phyloP scores from a whole-genome alignment of 1,140 invertebrate species.

The Brachionus sp. region DNA sequence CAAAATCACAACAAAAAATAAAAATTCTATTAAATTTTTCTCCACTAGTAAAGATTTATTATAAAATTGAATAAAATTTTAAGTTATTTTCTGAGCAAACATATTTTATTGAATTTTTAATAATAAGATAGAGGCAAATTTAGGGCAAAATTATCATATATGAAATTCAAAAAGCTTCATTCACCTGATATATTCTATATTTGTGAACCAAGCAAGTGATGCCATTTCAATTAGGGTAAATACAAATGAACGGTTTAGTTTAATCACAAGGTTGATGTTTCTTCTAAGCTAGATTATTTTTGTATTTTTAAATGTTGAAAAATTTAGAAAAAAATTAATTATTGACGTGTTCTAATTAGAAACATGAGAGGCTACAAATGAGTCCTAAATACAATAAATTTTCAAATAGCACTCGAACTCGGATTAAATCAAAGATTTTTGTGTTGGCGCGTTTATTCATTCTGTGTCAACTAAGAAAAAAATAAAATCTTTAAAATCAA shows the following conservation, averaged over 20 bases:
- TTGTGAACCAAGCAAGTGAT: background rate
- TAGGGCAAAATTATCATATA: background rate
- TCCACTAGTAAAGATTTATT: too few relatives aligned
- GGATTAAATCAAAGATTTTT: background rate
- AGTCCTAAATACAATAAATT: background rate
- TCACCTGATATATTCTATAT: background rate
- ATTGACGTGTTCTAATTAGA: background rate
- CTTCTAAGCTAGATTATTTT: background rate
- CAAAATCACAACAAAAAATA: too few relatives aligned
- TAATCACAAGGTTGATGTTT: too few relatives aligned
- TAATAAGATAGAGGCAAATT: background rate
- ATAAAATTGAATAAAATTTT: background rate
- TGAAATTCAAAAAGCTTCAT: background rate
- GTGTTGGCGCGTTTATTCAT: background rate
- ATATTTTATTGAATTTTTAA: background rate
- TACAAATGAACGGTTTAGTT: background rate
- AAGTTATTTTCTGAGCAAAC: background rate
- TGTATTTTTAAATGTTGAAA: background rate
- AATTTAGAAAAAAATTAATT: background rate
- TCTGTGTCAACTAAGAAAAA: background rate
- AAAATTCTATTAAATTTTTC: too few relatives aligned
- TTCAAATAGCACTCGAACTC: background rate
- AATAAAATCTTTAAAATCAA: background rate
- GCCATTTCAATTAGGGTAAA: background rate
- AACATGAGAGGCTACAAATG: background rate